phyloP scores from a whole-genome alignment of 2,888 invertebrate species.

The Drosophila acutilabella region DNA sequence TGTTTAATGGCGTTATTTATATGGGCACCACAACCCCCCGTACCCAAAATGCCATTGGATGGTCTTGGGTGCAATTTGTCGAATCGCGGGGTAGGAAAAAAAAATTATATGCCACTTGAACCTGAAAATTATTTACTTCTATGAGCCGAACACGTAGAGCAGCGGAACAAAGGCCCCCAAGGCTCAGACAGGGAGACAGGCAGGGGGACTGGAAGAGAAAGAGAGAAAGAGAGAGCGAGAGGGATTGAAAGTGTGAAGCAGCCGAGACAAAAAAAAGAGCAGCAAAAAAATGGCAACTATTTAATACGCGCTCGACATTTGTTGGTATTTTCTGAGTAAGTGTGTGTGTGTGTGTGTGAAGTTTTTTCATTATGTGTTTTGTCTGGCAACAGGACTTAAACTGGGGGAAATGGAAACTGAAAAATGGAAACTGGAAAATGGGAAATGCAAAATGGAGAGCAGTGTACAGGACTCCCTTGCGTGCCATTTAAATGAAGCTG shows the following conservation, averaged over 20 bases:
- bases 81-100: slow-evolving; percentile 38
- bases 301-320: slow-evolving; percentile 74
- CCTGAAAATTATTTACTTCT: slow-evolving; percentile 79
- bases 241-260: slow-evolving; percentile 12
- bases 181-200: slow-evolving; percentile 12
- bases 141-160: slow-evolving; percentile 39
- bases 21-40: slow-evolving; percentile 50
- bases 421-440: slow-evolving; percentile 30
- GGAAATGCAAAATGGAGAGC: slow-evolving; percentile 24
- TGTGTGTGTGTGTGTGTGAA: slow-evolving; percentile 45
- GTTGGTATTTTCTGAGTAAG: slow-evolving; percentile 23
- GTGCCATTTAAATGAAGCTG: slow-evolving; percentile 81
- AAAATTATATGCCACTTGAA: slow-evolving; percentile 77
- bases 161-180: slow-evolving; percentile 37
- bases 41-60: slow-evolving; percentile 3
- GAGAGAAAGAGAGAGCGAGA: slow-evolving; percentile 1
- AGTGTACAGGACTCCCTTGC: slow-evolving; percentile 61
- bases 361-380: slow-evolving; percentile 69
- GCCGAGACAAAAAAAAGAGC: slow-evolving; percentile 5
- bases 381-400: slow-evolving; percentile 10
- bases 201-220: slow-evolving; percentile 4
- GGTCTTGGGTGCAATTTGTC: slow-evolving; percentile 64
- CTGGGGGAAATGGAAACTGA: slow-evolving; percentile 18
- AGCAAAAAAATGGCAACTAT: slow-evolving; percentile 65
- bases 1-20: slow-evolving; percentile 81